Base-by-base conservation (phyloP, 2,113 vertebrate genomes). In the Heterotilapia buettikoferi region DNA sequence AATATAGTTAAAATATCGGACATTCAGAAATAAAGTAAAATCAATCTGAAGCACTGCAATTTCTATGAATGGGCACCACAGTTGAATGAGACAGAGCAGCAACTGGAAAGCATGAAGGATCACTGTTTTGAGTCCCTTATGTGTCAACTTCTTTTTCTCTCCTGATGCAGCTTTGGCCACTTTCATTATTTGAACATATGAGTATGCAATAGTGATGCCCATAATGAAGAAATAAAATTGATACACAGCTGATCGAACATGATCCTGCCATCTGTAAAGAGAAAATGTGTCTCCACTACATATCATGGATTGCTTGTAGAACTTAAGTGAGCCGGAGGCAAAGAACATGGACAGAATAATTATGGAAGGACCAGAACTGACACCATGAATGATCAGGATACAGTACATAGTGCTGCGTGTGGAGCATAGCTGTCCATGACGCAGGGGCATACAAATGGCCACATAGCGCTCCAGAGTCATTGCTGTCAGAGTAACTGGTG, bases 391-490 rank as follows among this genome's bases (percentile, higher is more conserved):
- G 18, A 52, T 19, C 50, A 52, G 18, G 50, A 52, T 52, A 52
- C 50, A 52, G 50, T 52, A 52, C 50, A 9, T 52, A 52, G 50
- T 52, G 50, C 50, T 52, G 50, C 2, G 18, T 52, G 50, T 52
- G 50, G 18, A 52, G 0, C 50, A 52, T 0, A 52, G 8, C 50
- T 93, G 76, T 29, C 82, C 80, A 9, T 95, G 93, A 1, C 79
- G 84, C 31, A 96, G 90, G 1, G 94, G 93, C 88, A 95, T 88
- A 54, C 93, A 95, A 56, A 95, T 92, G 80, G 95, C 95, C 52
- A 94, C 89, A 2, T 95, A 95, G 3, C 93, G 91, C 54, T 95
- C 94, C 76, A 95, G 57, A 2, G 89, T 92, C 95, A 96, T 95
- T 11, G 86, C 92, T 56, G 92, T 92, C 80, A 96, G 82, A 24